Evolutionary conservation across 2,797 vertebrate species (phyloP), one percentile per base, ranked within the genome.

Genomic region (Rhyacichthys aspro): DNA sequence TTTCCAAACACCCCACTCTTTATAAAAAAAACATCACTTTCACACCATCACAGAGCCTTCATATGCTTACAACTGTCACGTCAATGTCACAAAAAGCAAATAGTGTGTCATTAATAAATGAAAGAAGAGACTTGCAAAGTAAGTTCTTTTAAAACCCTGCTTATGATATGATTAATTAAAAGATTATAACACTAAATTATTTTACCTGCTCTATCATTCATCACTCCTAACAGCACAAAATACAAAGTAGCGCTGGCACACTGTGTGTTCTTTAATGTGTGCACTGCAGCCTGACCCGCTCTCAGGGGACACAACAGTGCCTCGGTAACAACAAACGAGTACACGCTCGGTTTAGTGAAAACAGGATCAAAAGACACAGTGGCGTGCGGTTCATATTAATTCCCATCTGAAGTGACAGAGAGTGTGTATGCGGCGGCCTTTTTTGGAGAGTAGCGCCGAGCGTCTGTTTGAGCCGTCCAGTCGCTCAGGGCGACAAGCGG

Each of bases 311-410:
- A 55, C 18, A 5, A n/a, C 18, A 9, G 19, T 19, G 11, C 4
- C 10, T 43, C 39, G 39, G 39, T 55, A 39, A 32, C 53, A 55
- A 55, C 52, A 55, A 55, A 55, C 53, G 28, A 43, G 12, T 32
- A 42, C 43, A 44, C 12, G 28, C 38, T 11, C 9, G 28, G 38
- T 9, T 38, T 8, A 33, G 28, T 12, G 14, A 55, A 32, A 32
- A 55, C 39, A 42, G 14, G 39, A 55, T 55, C 53, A 55, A 55
- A 42, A 28, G 53, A 55, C 39, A 11, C 38, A 23, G 23, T 41
- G 6, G 52, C 9, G 6, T 42, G 50, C 18, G 12, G 38, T 5
- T 32, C n/a, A 42, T 52, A 17, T 43, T 32, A 43, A 55, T 42
- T 16, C 38, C n/a, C n/a, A n/a, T 41, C 8, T 32, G 39, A 38